Conservation (phyloP, 2,888 invertebrate genomes). For the Polylopha cassiicola region DNA sequence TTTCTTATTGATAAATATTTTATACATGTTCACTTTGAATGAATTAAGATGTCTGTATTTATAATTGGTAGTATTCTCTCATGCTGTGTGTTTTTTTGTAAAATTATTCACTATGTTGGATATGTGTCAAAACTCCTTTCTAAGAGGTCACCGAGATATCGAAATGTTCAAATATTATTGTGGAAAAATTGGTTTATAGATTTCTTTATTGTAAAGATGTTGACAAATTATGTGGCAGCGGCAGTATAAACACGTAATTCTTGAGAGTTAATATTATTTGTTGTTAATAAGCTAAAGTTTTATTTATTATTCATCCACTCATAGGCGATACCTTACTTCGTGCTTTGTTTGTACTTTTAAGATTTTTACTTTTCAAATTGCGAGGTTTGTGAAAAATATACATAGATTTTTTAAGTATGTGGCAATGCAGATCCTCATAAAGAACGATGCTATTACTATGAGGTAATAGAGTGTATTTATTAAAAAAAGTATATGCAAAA, state of each 20-base stretch:
- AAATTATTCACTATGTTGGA: constrained; percentile 75
- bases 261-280: constrained; percentile 62
- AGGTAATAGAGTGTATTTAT: constrained; percentile 65
- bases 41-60: constrained; percentile 73
- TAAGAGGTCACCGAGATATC: constrained; percentile 70
- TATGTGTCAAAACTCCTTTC: constrained; percentile 77
- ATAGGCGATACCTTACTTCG: constrained; percentile 60
- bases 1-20: constrained; percentile 77
- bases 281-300: constrained; percentile 75
- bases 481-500: constrained; percentile 55
- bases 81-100: constrained; percentile 63
- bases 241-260: constrained; percentile 57
- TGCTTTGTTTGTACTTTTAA: constrained; percentile 59
- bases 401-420: constrained; percentile 77
- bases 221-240: constrained; percentile 74
- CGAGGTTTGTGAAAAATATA: constrained; percentile 72
- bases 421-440: constrained; percentile 77
- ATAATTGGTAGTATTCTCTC: constrained; percentile 67
- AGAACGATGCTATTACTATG: constrained; percentile 61
- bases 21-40: constrained; percentile 75
- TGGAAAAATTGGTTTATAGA: constrained; percentile 59
- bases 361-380: constrained; percentile 64
- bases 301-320: constrained; percentile 69
- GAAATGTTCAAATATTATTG: constrained; percentile 58
- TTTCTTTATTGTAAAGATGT: constrained; percentile 73